Evolutionary conservation across 1,140 invertebrate genomes (phyloP).

Genomic region (Drosophila trapezifrons): DNA sequence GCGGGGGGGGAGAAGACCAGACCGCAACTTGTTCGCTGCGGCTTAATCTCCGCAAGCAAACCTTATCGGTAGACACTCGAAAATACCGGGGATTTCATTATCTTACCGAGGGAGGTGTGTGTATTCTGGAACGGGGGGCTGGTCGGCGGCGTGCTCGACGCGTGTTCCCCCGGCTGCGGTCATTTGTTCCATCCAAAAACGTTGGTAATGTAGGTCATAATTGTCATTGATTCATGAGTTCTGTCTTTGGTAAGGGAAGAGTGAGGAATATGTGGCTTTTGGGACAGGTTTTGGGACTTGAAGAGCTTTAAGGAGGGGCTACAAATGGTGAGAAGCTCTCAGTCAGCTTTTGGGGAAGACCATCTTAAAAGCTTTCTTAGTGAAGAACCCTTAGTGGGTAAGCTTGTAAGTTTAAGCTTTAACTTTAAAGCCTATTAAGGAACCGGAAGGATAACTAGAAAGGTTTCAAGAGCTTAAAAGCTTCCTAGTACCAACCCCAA

Average conservation of each 20-base stretch:
- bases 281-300: constrained; percentile 20
- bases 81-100: constrained; percentile 18
- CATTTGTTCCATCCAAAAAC: constrained; percentile 4
- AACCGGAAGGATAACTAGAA: not conserved
- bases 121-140: not conserved
- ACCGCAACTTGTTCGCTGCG: constrained; percentile 26
- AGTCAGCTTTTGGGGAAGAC: not conserved
- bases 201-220: constrained; percentile 50
- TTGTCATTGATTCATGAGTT: constrained; percentile 24
- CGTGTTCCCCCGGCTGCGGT: constrained; percentile 23
- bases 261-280: constrained; percentile 30
- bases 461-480: not conserved
- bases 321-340: not conserved
- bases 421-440: too few species aligned
- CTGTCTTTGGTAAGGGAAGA: not conserved
- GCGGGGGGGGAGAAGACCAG: not conserved
- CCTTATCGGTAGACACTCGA: constrained; percentile 40
- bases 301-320: constrained; percentile 1
- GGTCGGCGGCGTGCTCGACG: constrained; percentile 9
- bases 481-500: not conserved
- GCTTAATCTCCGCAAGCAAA: constrained; percentile 28
- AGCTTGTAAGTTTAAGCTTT: not conserved
- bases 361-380: not conserved
- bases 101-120: not conserved
- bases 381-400: too few species aligned